Evolutionary conservation across 2,113 vertebrate species (phyloP), one percentile per base, ranked within the genome.

Genomic region (Tylochromis polylepis): DNA sequence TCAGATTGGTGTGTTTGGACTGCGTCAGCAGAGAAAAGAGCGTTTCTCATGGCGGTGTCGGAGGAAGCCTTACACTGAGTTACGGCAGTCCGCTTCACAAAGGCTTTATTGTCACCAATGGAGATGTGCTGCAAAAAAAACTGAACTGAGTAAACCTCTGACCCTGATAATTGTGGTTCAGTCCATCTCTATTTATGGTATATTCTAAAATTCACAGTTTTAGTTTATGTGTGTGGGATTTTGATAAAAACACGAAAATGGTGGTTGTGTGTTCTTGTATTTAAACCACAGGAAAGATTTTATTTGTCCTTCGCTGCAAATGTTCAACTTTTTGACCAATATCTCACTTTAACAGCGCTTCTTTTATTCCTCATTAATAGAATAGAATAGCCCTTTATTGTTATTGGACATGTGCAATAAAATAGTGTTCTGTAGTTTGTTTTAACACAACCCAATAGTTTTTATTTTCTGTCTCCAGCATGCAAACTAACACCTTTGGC

Each of bases 61-160:
- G 53, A 79, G 29, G 70, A 86, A 34, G 78, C 55, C 41, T 58
- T 82, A 1, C 38, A 81, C 72, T n/a, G 24, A 57, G 46, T 62
- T 46, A 43, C 60, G 8, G 79, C 59, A 57, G 60, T 55, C 57
- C 0, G 2, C 82, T 58, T 22, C 34, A 88, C 85, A 92, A 86
- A 85, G 77, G 58, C 60, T 59, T 14, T 11, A 43, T 81, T 89
- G 88, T 89, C 5, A 16, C 27, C 36, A 65, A 79, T 53, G 20
- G 16, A 82, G 43, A 86, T 88, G 31, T 27, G 18, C 18, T n/a
- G 29, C 55, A 3, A 14, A 11, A 11, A 1, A 60, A 31, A 59
- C 16, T 62, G 18, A 72, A 81, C 3, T 5, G 8, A 27, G 11
- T 20, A 15, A 36, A 15, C 15, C 29, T 59, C 81, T 86, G 3